Percentiles rank a stretch among this genome's conserved stretches.
phyloP scores from a whole-genome alignment of 2,113 vertebrate genomes.

The Saguinus imperator region DNA sequence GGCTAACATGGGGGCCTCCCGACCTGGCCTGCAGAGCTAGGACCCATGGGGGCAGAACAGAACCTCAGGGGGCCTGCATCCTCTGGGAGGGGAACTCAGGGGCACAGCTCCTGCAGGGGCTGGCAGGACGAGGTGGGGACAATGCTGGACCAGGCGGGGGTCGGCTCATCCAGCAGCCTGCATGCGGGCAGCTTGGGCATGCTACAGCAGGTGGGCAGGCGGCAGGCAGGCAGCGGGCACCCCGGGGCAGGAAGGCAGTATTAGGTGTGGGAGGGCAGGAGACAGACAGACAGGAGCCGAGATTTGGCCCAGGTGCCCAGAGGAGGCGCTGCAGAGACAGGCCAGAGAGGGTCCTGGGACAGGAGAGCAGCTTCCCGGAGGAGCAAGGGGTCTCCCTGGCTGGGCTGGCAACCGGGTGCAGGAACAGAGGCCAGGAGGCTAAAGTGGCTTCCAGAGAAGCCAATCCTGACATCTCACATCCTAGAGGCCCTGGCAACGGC shows the following conservation, averaged over 20 bases:
- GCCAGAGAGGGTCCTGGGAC: not conserved
- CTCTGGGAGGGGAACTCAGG: not conserved
- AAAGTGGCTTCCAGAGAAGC: not conserved
- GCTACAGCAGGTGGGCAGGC: constrained; percentile 72
- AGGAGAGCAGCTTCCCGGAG: not conserved
- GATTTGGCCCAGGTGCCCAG: constrained; percentile 12
- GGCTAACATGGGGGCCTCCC: not conserved
- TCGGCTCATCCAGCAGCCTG: constrained; percentile 63
- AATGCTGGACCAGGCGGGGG: not conserved
- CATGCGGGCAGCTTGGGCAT: constrained; percentile 78
- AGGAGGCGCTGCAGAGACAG: constrained; percentile 17
- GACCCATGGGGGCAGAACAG: not conserved
- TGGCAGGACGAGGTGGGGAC: not conserved
- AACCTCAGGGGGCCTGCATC: not conserved
- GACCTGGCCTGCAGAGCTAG: not conserved
- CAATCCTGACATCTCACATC: rapidly evolving
- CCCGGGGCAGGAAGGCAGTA: constrained; percentile 75
- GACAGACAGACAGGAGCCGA: constrained; percentile 48
- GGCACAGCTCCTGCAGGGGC: not conserved
- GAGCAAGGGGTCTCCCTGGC: not conserved
- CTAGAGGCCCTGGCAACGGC: not conserved
- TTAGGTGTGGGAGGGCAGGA: constrained; percentile 8
- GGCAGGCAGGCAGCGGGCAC: constrained; percentile 81
- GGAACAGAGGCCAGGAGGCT: not conserved
- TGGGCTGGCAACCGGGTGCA: not conserved